phyloP scores from a whole-genome alignment of 1,140 invertebrate genomes.

The Tetramorium simillimum region DNA sequence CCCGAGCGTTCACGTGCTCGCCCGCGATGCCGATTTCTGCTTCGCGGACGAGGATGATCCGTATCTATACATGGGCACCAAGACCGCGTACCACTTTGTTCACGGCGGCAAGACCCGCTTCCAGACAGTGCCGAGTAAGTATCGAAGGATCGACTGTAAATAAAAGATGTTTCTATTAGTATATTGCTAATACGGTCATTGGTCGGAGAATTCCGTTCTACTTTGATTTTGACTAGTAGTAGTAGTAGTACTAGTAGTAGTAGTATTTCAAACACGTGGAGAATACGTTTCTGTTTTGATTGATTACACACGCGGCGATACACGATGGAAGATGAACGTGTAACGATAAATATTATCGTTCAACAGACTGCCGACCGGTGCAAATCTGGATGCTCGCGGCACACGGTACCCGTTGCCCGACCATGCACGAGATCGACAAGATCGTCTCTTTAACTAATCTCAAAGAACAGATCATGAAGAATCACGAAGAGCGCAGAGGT shows the following conservation, averaged over 20 bases:
- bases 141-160: neutral
- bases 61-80: slow-evolving; percentile 84
- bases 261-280: too few species aligned
- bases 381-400: slow-evolving; percentile 80
- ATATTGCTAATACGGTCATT: too few species aligned
- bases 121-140: slow-evolving; percentile 81
- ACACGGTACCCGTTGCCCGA: slow-evolving; percentile 80
- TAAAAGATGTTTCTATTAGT: too few species aligned
- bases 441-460: slow-evolving; percentile 72
- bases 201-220: too few species aligned
- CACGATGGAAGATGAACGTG: neutral
- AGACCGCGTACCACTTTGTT: slow-evolving; percentile 85
- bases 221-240: neutral
- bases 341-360: slow-evolving; percentile 2
- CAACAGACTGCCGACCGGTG: slow-evolving; percentile 77
- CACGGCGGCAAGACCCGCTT: slow-evolving; percentile 78
- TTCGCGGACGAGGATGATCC: slow-evolving; percentile 82
- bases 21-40: slow-evolving; percentile 80
- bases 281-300: too few species aligned
- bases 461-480: slow-evolving; percentile 76
- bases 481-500: slow-evolving; percentile 77
- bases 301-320: too few species aligned
- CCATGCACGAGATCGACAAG: slow-evolving; percentile 57
- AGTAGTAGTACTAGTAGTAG: neutral
- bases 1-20: slow-evolving; percentile 49